phyloP scores from a whole-genome alignment of 2,113 vertebrate genomes.

The Muntiacus muntjak region DNA sequence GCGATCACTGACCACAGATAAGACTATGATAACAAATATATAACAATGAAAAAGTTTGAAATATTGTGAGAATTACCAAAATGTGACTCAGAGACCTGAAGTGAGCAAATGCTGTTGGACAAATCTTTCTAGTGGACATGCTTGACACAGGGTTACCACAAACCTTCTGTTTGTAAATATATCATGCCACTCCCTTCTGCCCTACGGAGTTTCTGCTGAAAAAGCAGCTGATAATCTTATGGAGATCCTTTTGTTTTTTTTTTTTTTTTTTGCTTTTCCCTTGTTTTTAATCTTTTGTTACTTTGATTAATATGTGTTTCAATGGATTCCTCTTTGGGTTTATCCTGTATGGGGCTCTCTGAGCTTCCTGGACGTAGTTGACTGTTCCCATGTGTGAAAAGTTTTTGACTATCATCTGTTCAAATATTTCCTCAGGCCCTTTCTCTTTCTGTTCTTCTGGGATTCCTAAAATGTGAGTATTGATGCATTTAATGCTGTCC shows the following conservation, averaged over 20 bases:
- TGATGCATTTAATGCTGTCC: background rate
- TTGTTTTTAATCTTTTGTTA: background rate
- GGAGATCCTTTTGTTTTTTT: no score
- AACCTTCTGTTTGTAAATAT: background rate
- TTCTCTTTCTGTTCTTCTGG: background rate
- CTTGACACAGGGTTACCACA: background rate
- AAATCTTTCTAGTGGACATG: background rate
- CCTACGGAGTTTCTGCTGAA: background rate
- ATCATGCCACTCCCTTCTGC: background rate
- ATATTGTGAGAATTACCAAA: background rate
- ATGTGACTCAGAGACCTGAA: background rate
- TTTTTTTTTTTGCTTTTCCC: background rate
- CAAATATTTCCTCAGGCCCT: background rate
- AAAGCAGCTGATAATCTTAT: background rate
- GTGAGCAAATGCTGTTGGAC: background rate
- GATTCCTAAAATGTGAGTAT: background rate
- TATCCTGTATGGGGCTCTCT: background rate
- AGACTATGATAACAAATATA: background rate
- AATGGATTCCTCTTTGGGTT: background rate
- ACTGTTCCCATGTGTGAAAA: background rate
- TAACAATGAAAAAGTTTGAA: background rate
- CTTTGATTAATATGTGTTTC: background rate
- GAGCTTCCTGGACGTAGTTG: background rate
- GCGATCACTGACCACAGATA: background rate
- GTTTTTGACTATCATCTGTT: background rate